phyloP scores from a whole-genome alignment of 2,888 invertebrate species.

The Prionchulus punctatus region DNA sequence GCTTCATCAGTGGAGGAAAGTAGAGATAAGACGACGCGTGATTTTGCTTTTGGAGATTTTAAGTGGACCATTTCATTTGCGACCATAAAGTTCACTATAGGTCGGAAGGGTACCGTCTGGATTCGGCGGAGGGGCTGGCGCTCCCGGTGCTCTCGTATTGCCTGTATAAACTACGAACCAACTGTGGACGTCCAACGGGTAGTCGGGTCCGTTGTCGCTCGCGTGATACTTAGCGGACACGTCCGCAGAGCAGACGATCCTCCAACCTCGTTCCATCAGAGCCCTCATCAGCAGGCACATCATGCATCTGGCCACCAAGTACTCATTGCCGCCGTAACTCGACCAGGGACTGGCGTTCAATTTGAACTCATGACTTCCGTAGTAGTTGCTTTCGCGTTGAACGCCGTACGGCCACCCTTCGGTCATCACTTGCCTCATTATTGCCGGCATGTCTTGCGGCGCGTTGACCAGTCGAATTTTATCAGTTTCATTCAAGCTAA shows the following conservation, averaged over 20 bases:
- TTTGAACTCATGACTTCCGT: slow-evolving; percentile 9
- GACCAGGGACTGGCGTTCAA: slow-evolving; percentile 13
- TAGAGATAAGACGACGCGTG: too few relatives aligned
- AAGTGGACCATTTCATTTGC: too few relatives aligned
- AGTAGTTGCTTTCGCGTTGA: neutral
- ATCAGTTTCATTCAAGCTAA: slow-evolving; percentile 10
- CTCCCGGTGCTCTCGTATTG: neutral
- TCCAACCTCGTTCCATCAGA: slow-evolving; percentile 12
- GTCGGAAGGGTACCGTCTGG: too few relatives aligned
- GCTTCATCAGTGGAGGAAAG: too few relatives aligned
- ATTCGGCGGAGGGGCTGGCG: neutral
- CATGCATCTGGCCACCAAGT: slow-evolving; percentile 6
- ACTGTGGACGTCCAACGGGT: slow-evolving; percentile 12
- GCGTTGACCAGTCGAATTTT: slow-evolving; percentile 13
- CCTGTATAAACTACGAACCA: slow-evolving; percentile 11
- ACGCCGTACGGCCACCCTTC: slow-evolving; percentile 12
- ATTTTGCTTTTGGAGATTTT: too few relatives aligned
- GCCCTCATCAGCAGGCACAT: slow-evolving; percentile 9
- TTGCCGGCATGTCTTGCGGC: slow-evolving; percentile 1
- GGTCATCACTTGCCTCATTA: slow-evolving; percentile 1
- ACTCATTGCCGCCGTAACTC: slow-evolving; percentile 4
- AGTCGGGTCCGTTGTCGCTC: slow-evolving; percentile 10
- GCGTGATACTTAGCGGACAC: slow-evolving; percentile 14
- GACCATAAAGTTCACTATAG: slow-evolving; percentile 42
- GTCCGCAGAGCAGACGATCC: slow-evolving; percentile 13